Evolutionary conservation across 2,888 invertebrate species (phyloP).

Genomic region (Nesidiocoris tenuis): DNA sequence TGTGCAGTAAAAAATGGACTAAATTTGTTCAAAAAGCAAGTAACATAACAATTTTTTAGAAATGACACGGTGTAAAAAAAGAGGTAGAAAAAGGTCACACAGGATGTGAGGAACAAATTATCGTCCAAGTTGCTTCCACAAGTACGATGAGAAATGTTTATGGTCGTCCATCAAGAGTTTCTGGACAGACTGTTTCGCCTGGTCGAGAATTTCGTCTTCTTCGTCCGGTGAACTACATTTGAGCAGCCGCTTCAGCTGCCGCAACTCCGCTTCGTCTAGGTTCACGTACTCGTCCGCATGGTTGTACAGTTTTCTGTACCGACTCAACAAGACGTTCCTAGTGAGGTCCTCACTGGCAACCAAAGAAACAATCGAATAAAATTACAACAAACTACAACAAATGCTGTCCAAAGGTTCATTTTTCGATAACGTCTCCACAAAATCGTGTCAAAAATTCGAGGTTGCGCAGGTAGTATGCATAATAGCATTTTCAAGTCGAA

Average conservation of each 20-base stretch:
- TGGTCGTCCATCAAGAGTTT: conserved; percentile 23
- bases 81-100: too few species aligned
- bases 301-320: conserved; percentile 4
- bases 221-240: background rate
- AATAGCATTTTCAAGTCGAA: too few species aligned
- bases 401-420: too few species aligned
- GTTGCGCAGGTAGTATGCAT: too few species aligned
- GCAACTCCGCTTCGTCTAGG: conserved; percentile 20
- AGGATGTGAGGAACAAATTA: background rate
- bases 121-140: conserved; percentile 24
- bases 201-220: conserved; percentile 19
- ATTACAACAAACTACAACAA: background rate
- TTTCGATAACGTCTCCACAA: too few species aligned
- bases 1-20: too few species aligned
- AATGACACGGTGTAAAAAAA: too few species aligned
- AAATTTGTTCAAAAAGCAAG: too few species aligned
- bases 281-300: conserved; percentile 21
- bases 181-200: conserved; percentile 18
- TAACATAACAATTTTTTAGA: too few species aligned
- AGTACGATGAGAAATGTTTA: conserved; percentile 5
- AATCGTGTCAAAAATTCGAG: too few species aligned
- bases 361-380: background rate
- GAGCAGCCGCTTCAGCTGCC: conserved; percentile 8
- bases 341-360: background rate
- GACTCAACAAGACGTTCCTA: conserved; percentile 4